These are phyloP conservation scores for Ia io DNA, from an alignment of 2,113 vertebrate genomes.

Conservation along the genomic window DNA sequence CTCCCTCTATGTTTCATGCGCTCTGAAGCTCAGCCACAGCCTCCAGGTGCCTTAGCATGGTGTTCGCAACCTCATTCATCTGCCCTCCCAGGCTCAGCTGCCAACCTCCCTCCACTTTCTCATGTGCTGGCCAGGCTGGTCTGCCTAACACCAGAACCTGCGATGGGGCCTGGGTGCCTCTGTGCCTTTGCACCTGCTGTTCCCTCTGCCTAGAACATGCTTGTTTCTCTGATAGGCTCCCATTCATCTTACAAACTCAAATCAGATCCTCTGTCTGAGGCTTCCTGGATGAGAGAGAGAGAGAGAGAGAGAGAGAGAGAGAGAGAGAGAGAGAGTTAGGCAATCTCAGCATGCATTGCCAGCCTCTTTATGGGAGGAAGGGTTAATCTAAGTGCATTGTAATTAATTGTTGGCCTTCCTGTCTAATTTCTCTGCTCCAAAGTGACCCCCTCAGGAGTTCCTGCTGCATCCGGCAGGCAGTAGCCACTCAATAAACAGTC, in stretches of 20 bases:
- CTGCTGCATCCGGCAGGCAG: background rate
- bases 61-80: background rate
- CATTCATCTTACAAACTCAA: background rate
- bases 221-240: background rate
- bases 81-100: background rate
- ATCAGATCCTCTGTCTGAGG: background rate
- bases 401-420: background rate
- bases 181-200: background rate
- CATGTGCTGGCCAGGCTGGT: fast-evolving
- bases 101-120: background rate
- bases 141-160: background rate
- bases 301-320: no score
- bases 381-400: background rate
- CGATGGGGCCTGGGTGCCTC: background rate
- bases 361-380: background rate
- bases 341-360: background rate
- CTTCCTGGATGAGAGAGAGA: background rate
- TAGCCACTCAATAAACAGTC: background rate
- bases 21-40: background rate
- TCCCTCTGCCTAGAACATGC: background rate
- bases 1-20: background rate
- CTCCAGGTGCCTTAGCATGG: background rate
- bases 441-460: background rate
- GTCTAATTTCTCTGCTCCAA: background rate
- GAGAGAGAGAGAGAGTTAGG: background rate